Conservation (phyloP, 2,797 vertebrate species). For the Triplophysa yarkandensis region DNA sequence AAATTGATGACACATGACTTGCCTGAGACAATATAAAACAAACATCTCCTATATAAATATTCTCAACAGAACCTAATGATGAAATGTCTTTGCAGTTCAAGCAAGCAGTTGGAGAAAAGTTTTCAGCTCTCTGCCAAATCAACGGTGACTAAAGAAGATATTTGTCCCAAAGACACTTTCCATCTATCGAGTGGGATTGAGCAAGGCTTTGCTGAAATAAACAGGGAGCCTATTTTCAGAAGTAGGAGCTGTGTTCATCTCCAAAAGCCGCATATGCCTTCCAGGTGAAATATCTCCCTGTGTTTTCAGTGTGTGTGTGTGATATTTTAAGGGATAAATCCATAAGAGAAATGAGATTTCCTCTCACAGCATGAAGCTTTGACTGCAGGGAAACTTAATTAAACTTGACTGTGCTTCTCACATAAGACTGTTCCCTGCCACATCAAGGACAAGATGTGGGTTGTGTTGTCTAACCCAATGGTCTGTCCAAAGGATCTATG, state of each 20-base stretch:
- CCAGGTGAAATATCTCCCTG: conserved; percentile 36
- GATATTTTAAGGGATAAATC: conserved; percentile 9
- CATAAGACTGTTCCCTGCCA: background rate
- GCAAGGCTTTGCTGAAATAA: conserved; percentile 35
- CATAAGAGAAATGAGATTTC: background rate
- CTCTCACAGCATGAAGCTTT: conserved; percentile 33
- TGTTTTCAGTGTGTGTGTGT: conserved; percentile 19
- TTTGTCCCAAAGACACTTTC: conserved; percentile 38
- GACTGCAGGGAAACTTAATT: conserved; percentile 43
- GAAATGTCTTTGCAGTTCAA: conserved; percentile 27
- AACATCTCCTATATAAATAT: conserved; percentile 19
- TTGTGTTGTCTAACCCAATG: background rate
- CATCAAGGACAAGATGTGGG: conserved; percentile 7
- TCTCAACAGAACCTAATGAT: conserved; percentile 18
- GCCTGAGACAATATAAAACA: conserved; percentile 26
- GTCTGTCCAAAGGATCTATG: background rate
- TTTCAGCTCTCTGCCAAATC: conserved; percentile 20
- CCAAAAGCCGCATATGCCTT: conserved; percentile 33
- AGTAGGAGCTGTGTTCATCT: conserved; percentile 50
- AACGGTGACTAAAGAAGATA: conserved; percentile 36
- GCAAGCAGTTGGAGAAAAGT: conserved; percentile 23
- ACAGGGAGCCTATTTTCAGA: conserved; percentile 40
- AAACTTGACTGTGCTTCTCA: conserved; percentile 30
- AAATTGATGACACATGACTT: background rate
- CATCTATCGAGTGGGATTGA: conserved; percentile 36